Evolutionary conservation across 1,140 invertebrate genomes (phyloP).

Genomic region (Leptinotarsa texana): DNA sequence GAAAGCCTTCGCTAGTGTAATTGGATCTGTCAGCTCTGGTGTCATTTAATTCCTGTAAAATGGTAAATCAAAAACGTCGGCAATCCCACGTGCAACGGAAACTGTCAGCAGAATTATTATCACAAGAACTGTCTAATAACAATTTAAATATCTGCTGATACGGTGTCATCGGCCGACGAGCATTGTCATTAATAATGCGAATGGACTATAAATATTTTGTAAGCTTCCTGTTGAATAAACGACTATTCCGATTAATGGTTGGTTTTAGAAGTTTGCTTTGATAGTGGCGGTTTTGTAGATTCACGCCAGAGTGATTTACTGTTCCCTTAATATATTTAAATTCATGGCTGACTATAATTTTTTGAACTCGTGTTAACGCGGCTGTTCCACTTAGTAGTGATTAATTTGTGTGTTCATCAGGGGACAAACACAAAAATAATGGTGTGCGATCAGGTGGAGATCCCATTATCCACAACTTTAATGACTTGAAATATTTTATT

Average conservation of each 20-base stretch:
- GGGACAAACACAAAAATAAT: too few species aligned
- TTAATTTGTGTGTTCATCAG: too few species aligned
- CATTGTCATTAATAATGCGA: conserved; percentile 1
- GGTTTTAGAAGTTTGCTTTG: background rate
- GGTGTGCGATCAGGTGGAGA: too few species aligned
- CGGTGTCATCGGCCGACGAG: background rate
- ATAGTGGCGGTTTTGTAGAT: background rate
- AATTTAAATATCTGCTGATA: background rate
- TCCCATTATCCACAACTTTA: too few species aligned
- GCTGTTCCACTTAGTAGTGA: too few species aligned
- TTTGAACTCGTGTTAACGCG: background rate
- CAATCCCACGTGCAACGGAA: background rate
- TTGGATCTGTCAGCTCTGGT: background rate
- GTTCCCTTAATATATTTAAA: background rate
- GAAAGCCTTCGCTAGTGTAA: background rate
- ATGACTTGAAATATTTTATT: too few species aligned
- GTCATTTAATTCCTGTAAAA: background rate
- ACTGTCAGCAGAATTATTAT: conserved; percentile 8
- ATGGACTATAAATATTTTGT: background rate
- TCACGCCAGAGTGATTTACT: background rate
- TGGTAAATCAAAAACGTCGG: background rate
- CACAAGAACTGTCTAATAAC: background rate
- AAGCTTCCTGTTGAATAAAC: background rate
- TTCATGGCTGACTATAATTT: background rate
- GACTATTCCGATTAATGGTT: background rate